Base-by-base conservation (phyloP, 2,797 vertebrate species). In the Neomorphus geoffroyi region DNA sequence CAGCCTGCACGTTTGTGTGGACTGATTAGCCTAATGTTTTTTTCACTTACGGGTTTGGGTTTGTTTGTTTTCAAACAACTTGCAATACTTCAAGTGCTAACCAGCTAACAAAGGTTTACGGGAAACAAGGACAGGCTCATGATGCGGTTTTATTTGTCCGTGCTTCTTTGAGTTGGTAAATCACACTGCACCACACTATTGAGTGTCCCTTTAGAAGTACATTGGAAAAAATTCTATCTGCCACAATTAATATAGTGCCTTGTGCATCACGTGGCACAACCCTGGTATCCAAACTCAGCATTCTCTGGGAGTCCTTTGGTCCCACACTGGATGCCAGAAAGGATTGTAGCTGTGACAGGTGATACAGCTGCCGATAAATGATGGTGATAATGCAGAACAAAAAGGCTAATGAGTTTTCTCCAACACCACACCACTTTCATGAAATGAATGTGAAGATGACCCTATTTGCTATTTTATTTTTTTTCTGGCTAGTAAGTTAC, bases 211-310 rank as follows among this genome's bases (percentile, higher is more conserved):
- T 96, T 96, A 96, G 87, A 85, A 92, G 89, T 87, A 85, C 95
- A 96, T 93, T 96, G 96, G 90, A 96, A 96, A 93, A 96, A 95
- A 92, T 83, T 96, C 83, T 89, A 87, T 94, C 95, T 96, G 94
- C 89, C 94, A 96, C 92, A 96, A 96, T 96, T 95, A 96, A 96
- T 96, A 79, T 48, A 92, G 78, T 7, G 74, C 78, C 90, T 88
- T 94, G 88, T 94, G 95, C 84, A 96, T 96, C 96, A 96, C 9
- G 0, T 41, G 0, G 95, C 74, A 85, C 92, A 96, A 46, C 62
- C 70, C 66, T 13, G 7, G 75, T 7, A 1, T 67, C 0, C 26
- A 62, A 84, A 74, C 64, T 67, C 88, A 4, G 93, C 93, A 26
- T 88, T 92, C 89, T 45, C 85, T 28, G 7, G 35, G 56, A 95